A percentile compares a stretch with the other conserved stretches of the same genome.
phyloP scores from a whole-genome alignment of 1,140 invertebrate genomes.

The Drosophila rhopaloa region DNA sequence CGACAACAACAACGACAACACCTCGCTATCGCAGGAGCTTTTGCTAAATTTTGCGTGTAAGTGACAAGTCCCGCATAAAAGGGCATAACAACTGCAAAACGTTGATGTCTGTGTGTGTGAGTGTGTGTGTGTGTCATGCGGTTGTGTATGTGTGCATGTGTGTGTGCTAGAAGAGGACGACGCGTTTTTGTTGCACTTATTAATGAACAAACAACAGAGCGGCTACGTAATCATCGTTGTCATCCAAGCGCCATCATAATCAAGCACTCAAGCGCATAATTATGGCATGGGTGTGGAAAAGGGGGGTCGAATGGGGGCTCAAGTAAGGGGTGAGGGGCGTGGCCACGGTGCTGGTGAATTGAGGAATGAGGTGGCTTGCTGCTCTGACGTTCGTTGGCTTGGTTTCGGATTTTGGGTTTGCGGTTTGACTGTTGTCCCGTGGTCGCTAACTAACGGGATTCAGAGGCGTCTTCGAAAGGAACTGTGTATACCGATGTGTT shows the following conservation, averaged over 20 bases:
- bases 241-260: constrained; percentile 69
- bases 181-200: constrained; percentile 80
- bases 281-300: constrained; percentile 46
- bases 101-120: constrained; percentile 34
- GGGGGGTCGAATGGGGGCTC: neutral
- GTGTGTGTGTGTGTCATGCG: constrained; percentile 16
- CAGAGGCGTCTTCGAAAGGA: constrained; percentile 36
- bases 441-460: constrained; percentile 16
- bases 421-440: constrained; percentile 42
- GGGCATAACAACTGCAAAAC: constrained; percentile 58
- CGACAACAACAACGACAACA: constrained; percentile 37
- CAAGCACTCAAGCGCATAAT: constrained; percentile 75
- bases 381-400: constrained; percentile 35
- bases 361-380: constrained; percentile 40
- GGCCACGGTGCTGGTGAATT: neutral
- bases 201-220: constrained; percentile 78
- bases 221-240: constrained; percentile 77
- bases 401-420: constrained; percentile 38
- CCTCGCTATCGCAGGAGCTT: constrained; percentile 74
- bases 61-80: constrained; percentile 78
- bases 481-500: no score
- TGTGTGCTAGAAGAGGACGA: constrained; percentile 5
- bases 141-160: constrained; percentile 20
- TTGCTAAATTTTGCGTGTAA: constrained; percentile 82
- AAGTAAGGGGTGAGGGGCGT: neutral